Evolutionary conservation across 2,797 vertebrate species (phyloP).

Genomic region (Eleutherodactylus coqui): DNA sequence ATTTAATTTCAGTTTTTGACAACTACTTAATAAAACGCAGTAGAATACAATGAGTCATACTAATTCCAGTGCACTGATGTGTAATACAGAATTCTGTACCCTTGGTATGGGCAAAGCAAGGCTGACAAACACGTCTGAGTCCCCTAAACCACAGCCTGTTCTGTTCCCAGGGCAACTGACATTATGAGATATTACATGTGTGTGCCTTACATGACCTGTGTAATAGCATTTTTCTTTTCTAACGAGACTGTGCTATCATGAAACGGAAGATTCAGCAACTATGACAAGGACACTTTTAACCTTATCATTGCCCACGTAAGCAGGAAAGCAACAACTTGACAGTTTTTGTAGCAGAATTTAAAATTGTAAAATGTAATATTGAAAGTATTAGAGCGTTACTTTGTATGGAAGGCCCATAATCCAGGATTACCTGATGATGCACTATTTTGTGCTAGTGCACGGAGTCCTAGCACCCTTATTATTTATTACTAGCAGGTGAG

Average conservation of each 20-base stretch:
- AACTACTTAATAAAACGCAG: background rate
- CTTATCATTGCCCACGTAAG: background rate
- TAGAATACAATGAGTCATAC: background rate
- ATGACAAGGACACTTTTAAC: constrained; percentile 28
- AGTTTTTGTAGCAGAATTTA: background rate
- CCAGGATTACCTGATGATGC: background rate
- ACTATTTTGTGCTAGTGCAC: background rate
- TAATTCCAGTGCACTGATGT: background rate
- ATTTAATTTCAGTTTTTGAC: background rate
- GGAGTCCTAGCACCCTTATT: background rate
- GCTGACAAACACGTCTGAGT: constrained; percentile 26
- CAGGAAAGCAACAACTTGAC: background rate
- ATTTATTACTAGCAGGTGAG: background rate
- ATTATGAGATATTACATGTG: constrained; percentile 39
- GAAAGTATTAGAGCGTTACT: background rate
- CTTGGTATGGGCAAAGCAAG: constrained; percentile 19
- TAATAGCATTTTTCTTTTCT: constrained; percentile 37
- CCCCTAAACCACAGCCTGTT: constrained; percentile 3
- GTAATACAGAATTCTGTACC: background rate
- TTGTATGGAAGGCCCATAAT: background rate
- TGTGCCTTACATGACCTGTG: constrained; percentile 35
- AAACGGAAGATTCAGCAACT: background rate
- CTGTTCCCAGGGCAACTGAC: constrained; percentile 51
- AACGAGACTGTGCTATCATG: constrained; percentile 39
- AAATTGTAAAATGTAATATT: background rate